phyloP scores from a whole-genome alignment of 2,797 vertebrate species.

The Macropodus opercularis region DNA sequence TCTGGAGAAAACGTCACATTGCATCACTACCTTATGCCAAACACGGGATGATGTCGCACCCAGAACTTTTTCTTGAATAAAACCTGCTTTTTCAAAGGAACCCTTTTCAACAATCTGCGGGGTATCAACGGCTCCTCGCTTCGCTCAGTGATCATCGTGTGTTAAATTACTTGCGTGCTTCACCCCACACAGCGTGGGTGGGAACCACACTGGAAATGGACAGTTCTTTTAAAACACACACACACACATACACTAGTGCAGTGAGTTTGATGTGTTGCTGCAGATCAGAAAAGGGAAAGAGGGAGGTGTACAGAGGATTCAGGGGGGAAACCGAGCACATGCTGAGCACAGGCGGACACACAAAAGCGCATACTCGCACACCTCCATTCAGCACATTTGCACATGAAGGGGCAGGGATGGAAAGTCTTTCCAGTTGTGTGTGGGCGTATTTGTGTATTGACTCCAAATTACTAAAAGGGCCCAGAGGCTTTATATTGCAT shows the following conservation, averaged over 20 bases:
- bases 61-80: slow-evolving; percentile 28
- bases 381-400: slow-evolving; percentile 72
- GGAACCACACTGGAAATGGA: slow-evolving; percentile 36
- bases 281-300: slow-evolving; percentile 51
- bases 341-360: slow-evolving; percentile 26
- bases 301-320: slow-evolving; percentile 59
- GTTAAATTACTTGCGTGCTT: slow-evolving; percentile 47
- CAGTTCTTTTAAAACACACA: slow-evolving; percentile 33
- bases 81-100: slow-evolving; percentile 32
- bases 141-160: slow-evolving; percentile 49
- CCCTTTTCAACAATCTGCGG: slow-evolving; percentile 38
- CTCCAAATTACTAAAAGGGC: slow-evolving; percentile 78
- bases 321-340: slow-evolving; percentile 52
- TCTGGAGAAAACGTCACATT: slow-evolving; percentile 51
- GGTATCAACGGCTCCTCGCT: slow-evolving; percentile 41
- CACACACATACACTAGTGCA: background rate
- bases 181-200: slow-evolving; percentile 46
- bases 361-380: slow-evolving; percentile 50
- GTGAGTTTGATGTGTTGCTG: slow-evolving; percentile 45
- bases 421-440: slow-evolving; percentile 70
- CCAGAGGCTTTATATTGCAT: slow-evolving; percentile 75
- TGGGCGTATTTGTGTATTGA: slow-evolving; percentile 77
- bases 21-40: slow-evolving; percentile 38
- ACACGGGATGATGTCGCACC: slow-evolving; percentile 13
- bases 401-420: slow-evolving; percentile 75